These are phyloP conservation scores for Cassiopea xamachana DNA, from an alignment of 30 jellyfish, hydroid and myxozoan species.

Conservation along the genomic window DNA sequence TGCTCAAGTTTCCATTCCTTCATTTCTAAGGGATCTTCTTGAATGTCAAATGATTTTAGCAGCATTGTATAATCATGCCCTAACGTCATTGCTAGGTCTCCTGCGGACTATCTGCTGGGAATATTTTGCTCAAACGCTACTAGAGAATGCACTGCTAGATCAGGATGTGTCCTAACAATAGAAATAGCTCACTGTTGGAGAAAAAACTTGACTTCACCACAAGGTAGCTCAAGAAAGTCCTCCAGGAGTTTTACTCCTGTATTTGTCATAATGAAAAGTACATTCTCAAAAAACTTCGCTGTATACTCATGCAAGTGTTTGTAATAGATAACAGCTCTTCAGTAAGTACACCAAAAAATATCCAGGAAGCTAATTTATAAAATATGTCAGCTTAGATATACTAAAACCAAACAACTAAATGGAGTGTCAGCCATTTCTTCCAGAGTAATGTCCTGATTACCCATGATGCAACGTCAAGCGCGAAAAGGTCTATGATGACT, in stretches of 20 bases:
- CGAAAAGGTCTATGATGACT: slow-evolving; percentile 50
- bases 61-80: slow-evolving; percentile 9
- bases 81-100: slow-evolving; percentile 40
- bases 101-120: slow-evolving; percentile 21
- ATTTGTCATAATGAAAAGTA: too few species aligned
- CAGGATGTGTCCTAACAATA: slow-evolving; percentile 22
- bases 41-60: slow-evolving; percentile 35
- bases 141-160: slow-evolving; percentile 60
- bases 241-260: too few species aligned
- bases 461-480: slow-evolving; percentile 60
- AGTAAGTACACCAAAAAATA: neutral
- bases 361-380: too few species aligned
- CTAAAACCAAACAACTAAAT: neutral
- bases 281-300: too few species aligned
- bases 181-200: slow-evolving; percentile 55
- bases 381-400: neutral
- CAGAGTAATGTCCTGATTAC: slow-evolving; percentile 51
- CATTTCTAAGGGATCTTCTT: slow-evolving; percentile 33
- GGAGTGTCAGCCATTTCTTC: slow-evolving; percentile 32
- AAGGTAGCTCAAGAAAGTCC: neutral
- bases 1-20: slow-evolving; percentile 51
- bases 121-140: slow-evolving; percentile 35
- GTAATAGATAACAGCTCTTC: too few species aligned
- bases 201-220: neutral
- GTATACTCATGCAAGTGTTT: too few species aligned